Conservation (phyloP, 2,888 invertebrate species). For the Kryphioiulus occultus region DNA sequence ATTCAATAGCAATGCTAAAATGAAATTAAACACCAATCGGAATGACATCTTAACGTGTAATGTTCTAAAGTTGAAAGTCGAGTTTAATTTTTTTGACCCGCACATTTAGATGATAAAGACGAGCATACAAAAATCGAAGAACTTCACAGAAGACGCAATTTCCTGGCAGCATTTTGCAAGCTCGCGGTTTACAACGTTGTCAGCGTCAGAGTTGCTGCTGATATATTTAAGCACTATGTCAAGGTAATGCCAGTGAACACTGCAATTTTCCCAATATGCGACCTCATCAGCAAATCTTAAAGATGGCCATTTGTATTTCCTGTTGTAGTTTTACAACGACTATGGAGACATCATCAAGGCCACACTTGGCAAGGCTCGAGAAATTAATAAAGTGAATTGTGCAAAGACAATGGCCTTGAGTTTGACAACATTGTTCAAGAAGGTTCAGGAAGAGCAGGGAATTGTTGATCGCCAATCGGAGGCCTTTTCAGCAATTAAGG, state of each 20-base stretch:
- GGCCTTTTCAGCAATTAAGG: slow-evolving; percentile 88
- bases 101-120: slow-evolving; percentile 81
- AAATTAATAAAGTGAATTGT: slow-evolving; percentile 96
- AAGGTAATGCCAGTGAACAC: slow-evolving; percentile 70
- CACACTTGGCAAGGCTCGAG: slow-evolving; percentile 93
- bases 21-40: no score
- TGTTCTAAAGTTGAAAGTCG: slow-evolving; percentile 13
- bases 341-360: slow-evolving; percentile 75
- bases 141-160: slow-evolving; percentile 93
- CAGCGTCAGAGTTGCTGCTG: slow-evolving; percentile 88
- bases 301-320: neutral
- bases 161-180: slow-evolving; percentile 96
- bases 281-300: neutral
- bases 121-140: slow-evolving; percentile 96
- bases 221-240: slow-evolving; percentile 96
- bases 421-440: slow-evolving; percentile 85
- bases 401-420: slow-evolving; percentile 93
- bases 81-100: slow-evolving; percentile 20
- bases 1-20: no score
- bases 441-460: slow-evolving; percentile 67
- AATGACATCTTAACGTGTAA: no score
- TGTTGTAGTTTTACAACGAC: slow-evolving; percentile 58
- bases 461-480: slow-evolving; percentile 75
- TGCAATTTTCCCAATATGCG: no score
- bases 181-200: slow-evolving; percentile 97